Evolutionary conservation across 2,797 vertebrate species (phyloP).

Genomic region (Lemur catta): DNA sequence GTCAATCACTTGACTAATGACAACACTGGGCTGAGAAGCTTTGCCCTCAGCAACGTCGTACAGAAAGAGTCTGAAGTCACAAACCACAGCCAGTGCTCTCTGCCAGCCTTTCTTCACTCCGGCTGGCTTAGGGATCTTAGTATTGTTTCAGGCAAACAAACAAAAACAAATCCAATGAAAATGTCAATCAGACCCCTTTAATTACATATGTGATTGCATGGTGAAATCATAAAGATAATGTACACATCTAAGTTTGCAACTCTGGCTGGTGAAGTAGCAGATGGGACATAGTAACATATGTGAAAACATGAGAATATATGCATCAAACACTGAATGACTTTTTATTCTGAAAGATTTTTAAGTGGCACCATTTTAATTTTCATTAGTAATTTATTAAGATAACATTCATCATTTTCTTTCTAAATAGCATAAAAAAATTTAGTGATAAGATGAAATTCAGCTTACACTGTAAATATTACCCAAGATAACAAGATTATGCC

Average conservation of each 20-base stretch:
- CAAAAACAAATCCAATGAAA: not conserved
- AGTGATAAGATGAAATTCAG: not conserved
- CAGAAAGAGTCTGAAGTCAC: constrained; percentile 98
- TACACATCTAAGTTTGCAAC: not conserved
- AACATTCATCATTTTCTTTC: not conserved
- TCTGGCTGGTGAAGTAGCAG: not conserved
- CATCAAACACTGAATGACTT: not conserved
- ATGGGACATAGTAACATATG: not conserved
- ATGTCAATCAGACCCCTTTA: not conserved
- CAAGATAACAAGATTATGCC: not conserved
- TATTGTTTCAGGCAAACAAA: constrained; percentile 14
- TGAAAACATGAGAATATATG: not conserved
- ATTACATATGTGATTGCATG: not conserved
- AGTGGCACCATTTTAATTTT: constrained; percentile 10
- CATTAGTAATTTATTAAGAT: constrained; percentile 2
- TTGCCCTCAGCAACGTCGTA: constrained; percentile 98
- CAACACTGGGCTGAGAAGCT: constrained; percentile 91
- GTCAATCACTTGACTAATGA: constrained; percentile 97
- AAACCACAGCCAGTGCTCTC: constrained; percentile 94
- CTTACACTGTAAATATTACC: not conserved
- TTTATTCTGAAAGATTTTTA: not conserved
- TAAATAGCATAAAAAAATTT: not conserved
- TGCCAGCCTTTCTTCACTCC: constrained; percentile 99
- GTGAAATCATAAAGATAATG: not conserved
- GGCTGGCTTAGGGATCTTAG: constrained; percentile 95